Base-by-base conservation (phyloP, 2,888 invertebrate genomes). In the Meteorus colon region DNA sequence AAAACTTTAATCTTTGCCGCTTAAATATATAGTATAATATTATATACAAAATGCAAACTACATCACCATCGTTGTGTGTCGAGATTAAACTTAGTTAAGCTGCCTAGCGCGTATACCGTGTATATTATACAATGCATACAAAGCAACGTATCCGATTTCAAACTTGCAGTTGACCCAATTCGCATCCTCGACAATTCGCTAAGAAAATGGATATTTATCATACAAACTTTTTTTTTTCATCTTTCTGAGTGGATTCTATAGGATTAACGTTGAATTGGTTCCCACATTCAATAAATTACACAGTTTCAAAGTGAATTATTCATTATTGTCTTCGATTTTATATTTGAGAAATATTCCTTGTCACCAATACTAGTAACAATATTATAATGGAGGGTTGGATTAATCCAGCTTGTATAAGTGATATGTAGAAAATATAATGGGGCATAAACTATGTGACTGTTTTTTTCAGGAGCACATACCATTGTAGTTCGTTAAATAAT, bases 111-210 rank as follows among this genome's bases (percentile, higher is more conserved):
- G 31, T 62, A n/a, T 29, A 31, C 62, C 0, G 4, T 31, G 62
- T 29, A 16, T 62, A 62, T 62, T 62, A 62, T 62, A 16, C 62
- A 62, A 62, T 62, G 62, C 62, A 62, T 62, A 62, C 62, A 31
- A 29, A 29, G 62, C 31, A 14, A 62, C 31, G 62, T 62, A 62
- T 62, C 62, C 62, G 62, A 62, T 62, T 62, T 62, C 62, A 31
- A 62, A 62, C 62, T 62, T 62, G 14, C 62, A n/a, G 31, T 16
- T 62, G 31, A 62, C 62, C 62, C 29, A 62, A n/a, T 62, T 29
- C 5, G 31, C 29, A 31, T 62, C 2, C 1, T 29, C 62, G 14
- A 62, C 16, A 29, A 62, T 31, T 62, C 27, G 16, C n/a, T 29
- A 62, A 62, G 16, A 29, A 31, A 62, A 62, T 8, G 12, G 31